Base-by-base conservation (phyloP, 2,888 invertebrate species). In the Dryobotodes eremita region DNA sequence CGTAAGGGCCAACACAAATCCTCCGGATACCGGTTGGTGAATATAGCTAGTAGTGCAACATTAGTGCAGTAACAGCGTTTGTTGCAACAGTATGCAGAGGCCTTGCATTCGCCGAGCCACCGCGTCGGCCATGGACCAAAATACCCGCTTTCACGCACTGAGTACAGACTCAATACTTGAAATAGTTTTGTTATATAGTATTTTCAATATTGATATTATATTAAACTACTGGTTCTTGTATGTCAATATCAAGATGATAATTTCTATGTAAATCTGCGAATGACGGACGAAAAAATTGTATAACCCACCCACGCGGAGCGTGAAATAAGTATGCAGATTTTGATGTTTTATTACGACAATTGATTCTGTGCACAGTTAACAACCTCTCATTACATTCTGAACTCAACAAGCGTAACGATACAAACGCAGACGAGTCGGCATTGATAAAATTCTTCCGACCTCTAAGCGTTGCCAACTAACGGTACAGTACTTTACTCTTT, bases 41-140 rank as follows among this genome's bases (percentile, higher is more conserved):
- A 91, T 90, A 90, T 93, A 92, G 91, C 91, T 91, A 82, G 83
- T 84, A 91, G 95, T 95, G 85, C n/a, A n/a, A 87, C 89, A 89
- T 85, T 89, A 88, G 93, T 95, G 96, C 95, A 95, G 94, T 91
- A 93, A 94, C 92, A 94, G 93, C 94, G 92, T 91, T 92, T 93
- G 92, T 95, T 96, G 96, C 96, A 94, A 95, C 95, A 95, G 93
- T 92, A 90, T 92, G 92, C 93, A 92, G 92, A 91, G 94, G 95
- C 96, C 96, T 96, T 96, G 96, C 96, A 95, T 94, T 96, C 96
- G 95, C 96, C 94, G 94, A 93, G 93, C 93, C 86, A 80, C 86
- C 89, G 92, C 93, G 92, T 89, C 93, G 95, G 94, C 96, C 96
- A 94, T 96, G 96, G 96, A 95, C 96, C 93, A 89, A 95, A 95